phyloP scores from a whole-genome alignment of 2,888 invertebrate species.

The Drosophila flavopinicola region DNA sequence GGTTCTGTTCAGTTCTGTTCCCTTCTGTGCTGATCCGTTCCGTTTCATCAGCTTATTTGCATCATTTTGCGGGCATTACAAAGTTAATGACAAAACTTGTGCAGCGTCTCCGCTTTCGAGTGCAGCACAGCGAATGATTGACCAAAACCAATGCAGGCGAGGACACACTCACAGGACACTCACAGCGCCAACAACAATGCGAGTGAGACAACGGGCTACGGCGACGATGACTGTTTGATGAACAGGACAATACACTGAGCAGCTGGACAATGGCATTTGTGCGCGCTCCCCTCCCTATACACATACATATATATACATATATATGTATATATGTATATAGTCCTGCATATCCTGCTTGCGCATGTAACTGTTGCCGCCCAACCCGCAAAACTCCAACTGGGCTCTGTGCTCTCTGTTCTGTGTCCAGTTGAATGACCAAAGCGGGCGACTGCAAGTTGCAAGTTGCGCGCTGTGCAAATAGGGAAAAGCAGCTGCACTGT shows the following conservation, averaged over 20 bases:
- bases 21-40: background rate
- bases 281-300: too few species aligned
- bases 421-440: conserved; percentile 53
- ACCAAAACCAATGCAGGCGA: conserved; percentile 42
- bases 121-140: conserved; percentile 47
- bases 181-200: conserved; percentile 3
- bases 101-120: conserved; percentile 44
- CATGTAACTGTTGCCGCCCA: conserved; percentile 25
- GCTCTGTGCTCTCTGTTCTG: conserved; percentile 8
- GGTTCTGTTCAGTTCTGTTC: background rate
- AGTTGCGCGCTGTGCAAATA: conserved; percentile 57
- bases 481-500: conserved; percentile 65
- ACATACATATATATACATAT: too few species aligned
- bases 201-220: conserved; percentile 1
- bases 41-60: conserved; percentile 41
- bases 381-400: conserved; percentile 3
- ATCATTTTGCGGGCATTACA: conserved; percentile 53
- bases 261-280: conserved; percentile 35
- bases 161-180: conserved; percentile 10
- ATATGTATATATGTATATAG: background rate
- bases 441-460: conserved; percentile 34
- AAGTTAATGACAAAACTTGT: conserved; percentile 57
- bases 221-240: conserved; percentile 43
- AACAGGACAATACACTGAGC: conserved; percentile 33
- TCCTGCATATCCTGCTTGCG: conserved; percentile 38